Evolutionary conservation across 1,140 invertebrate species (phyloP).

Genomic region (Aphelenchoides fujianensis): DNA sequence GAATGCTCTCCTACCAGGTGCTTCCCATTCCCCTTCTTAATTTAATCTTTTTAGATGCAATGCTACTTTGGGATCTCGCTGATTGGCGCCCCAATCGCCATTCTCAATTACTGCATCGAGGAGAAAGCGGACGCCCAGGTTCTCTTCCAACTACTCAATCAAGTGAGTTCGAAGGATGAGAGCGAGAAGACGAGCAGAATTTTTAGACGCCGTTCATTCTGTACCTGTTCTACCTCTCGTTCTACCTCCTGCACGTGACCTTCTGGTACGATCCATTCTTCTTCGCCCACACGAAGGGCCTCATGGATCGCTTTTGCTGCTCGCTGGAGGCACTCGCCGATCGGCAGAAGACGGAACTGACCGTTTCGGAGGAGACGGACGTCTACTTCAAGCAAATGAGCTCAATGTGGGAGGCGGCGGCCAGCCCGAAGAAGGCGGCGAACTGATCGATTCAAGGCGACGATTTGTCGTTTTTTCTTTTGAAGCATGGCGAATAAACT

Average conservation of each 20-base stretch:
- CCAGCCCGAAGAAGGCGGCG: too few relatives aligned
- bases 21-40: not conserved
- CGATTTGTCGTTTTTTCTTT: too few relatives aligned
- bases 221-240: constrained; percentile 2
- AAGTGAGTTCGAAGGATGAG: not conserved
- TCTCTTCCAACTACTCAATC: not conserved
- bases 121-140: not conserved
- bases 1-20: not conserved
- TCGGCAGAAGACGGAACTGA: not conserved
- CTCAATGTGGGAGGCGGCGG: not conserved
- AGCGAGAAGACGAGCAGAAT: not conserved
- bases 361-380: not conserved
- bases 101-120: not conserved
- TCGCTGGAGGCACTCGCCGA: not conserved
- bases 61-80: not conserved
- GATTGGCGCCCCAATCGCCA: not conserved
- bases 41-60: not conserved
- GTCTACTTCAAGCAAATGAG: not conserved
- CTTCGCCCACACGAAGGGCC: not conserved
- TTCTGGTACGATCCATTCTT: constrained; percentile 16
- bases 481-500: too few relatives aligned
- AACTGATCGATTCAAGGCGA: too few relatives aligned
- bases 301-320: not conserved
- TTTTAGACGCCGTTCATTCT: not conserved
- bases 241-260: constrained; percentile 10